A percentile compares a stretch with the other conserved stretches of the same genome.
Evolutionary conservation across 2,113 vertebrate species (phyloP).

Genomic region (Scytalopus superciliaris): DNA sequence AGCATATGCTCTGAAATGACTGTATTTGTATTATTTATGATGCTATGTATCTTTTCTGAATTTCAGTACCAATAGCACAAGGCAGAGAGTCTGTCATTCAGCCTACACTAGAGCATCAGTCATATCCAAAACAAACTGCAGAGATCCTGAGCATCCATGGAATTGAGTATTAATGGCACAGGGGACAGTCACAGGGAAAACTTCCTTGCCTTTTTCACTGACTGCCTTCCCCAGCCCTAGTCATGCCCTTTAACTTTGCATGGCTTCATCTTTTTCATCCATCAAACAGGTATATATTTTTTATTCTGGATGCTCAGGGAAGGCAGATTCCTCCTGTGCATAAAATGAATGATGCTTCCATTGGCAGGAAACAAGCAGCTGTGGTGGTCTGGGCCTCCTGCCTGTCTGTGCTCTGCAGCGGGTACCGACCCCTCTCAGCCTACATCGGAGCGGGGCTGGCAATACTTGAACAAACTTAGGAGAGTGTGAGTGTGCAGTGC

Average conservation of each 20-base stretch:
- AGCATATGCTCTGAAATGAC: background rate
- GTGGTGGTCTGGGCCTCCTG: fast-evolving
- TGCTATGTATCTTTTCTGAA: background rate
- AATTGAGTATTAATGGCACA: background rate
- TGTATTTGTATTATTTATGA: background rate
- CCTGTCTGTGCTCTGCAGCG: background rate
- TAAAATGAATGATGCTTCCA: background rate
- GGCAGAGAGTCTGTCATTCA: background rate
- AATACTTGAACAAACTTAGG: background rate
- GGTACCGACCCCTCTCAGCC: background rate
- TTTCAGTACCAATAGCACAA: background rate
- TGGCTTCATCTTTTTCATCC: background rate
- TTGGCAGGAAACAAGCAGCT: background rate
- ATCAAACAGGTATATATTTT: background rate
- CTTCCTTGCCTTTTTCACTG: background rate
- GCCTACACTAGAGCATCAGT: background rate
- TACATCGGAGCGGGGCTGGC: fast-evolving
- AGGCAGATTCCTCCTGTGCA: fast-evolving
- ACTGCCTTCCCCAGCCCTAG: background rate
- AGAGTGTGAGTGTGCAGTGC: background rate
- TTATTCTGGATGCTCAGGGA: background rate
- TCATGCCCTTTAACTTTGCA: background rate
- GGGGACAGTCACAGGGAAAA: background rate
- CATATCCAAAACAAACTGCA: background rate
- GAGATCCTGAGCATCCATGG: background rate